Evolutionary conservation across 2,888 invertebrate species (phyloP), one percentile per base, ranked within the genome.

Genomic region (Tipula lateralis): DNA sequence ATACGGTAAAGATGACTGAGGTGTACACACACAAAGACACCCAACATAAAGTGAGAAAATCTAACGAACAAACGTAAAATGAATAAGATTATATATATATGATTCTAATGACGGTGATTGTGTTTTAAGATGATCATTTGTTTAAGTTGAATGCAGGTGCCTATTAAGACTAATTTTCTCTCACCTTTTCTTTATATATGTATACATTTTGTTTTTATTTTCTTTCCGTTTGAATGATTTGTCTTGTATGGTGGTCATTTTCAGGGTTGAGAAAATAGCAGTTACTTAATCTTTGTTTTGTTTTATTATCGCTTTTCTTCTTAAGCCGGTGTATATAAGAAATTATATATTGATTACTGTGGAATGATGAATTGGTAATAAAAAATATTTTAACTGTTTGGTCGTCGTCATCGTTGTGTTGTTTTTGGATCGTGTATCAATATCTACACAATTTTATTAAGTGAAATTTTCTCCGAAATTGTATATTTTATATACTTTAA

Each of bases 91-190:
- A 16, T 44, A 44, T 0, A 24, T 66, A 66, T 66, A 66, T 19
- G 66, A 9, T 66, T 66, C 66, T 66, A 66, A 66, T 66, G 66
- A 66, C 66, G 66, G 66, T 66, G 66, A 66, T 66, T 50, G 44
- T 50, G 44, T 50, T 50, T 50, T 50, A 50, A 50, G 44, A 50
- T 50, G 44, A 50, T 50, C 44, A 50, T 50, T 66, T 66, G 66
- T 66, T 66, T 66, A 66, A 66, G 66, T 66, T 66, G 66, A 66
- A 66, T 66, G 66, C 66, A 66, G 66, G 66, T 66, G 66, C 66
- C 66, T 66, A 66, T 66, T 66, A 66, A 66, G 66, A 66, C 66
- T 66, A 66, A 66, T 66, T 66, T 66, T 66, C 66, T 66, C 66
- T 66, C 66, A 66, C 66, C 66, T 66, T 66, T 66, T 24, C 66